Evolutionary conservation across 2,888 invertebrate genomes (phyloP), one percentile per base, ranked within the genome.

Genomic region (Chelonus formosanus): DNA sequence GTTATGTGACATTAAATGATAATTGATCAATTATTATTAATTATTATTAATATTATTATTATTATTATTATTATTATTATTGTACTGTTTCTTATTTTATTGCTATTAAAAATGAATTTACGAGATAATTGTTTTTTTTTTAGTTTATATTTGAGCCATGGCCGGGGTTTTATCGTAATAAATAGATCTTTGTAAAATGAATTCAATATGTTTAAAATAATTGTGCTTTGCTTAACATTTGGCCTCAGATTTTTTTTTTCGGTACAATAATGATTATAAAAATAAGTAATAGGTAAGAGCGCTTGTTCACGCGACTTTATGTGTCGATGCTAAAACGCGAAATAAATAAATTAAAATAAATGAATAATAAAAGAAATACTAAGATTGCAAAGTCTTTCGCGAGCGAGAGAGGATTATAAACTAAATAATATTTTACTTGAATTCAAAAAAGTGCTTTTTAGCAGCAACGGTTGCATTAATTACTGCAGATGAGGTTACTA

Each of bases 81-180:
- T 82, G 80, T 82, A 82, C 78, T 77, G 81, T 82, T 83, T 82
- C 79, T 79, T 81, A 81, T 82, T 83, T 83, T 81, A 82, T 81
- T 82, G 79, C 82, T 78, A 82, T 82, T 82, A 82, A 82, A 81
- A 81, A 80, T 76, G 76, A 79, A 79, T 76, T 74, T 75, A 72
- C 71, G 70, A 73, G 63, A 73, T 70, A 43, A 57, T 43, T 65
- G 53, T 60, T 56, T 59, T 40, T 59, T 60, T 67, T 60, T 55
- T 65, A 59, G 63, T 52, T 57, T 60, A 35, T 52, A 55, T 64
- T 66, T 53, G 59, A 66, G 63, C 50, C 40, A 63, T 68, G 43
- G 58, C 43, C 56, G 53, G 56, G 54, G 48, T 62, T 60, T 43
- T 20, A 60, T 40, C 45, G 7, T 53, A 47, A 20, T 20, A 20